Percentiles rank a stretch among this genome's conserved stretches.
phyloP scores from a whole-genome alignment of 1,140 invertebrate species.

The Aleiodes sp. region DNA sequence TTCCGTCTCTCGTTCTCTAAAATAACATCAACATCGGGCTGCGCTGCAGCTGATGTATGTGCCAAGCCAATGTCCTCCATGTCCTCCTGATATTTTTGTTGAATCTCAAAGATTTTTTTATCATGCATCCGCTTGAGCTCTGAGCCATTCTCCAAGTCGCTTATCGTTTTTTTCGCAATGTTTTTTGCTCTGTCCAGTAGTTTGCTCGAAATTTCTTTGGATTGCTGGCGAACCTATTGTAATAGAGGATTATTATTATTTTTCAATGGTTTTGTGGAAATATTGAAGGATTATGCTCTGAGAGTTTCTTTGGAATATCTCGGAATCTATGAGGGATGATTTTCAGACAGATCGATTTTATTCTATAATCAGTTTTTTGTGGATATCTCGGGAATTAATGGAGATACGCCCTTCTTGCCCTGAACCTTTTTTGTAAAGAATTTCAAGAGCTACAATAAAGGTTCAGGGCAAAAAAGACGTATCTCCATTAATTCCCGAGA shows the following conservation, averaged over 20 bases:
- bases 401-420: too few relatives aligned
- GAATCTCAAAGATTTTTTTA: slow-evolving; percentile 61
- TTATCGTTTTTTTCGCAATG: slow-evolving; percentile 57
- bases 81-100: slow-evolving; percentile 64
- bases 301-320: too few relatives aligned
- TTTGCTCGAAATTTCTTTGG: slow-evolving; percentile 65
- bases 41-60: slow-evolving; percentile 58
- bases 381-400: too few relatives aligned
- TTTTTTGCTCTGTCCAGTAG: slow-evolving; percentile 63
- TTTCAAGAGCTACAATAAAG: too few relatives aligned
- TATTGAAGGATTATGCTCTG: neutral
- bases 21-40: slow-evolving; percentile 54
- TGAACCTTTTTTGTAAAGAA: too few relatives aligned
- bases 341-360: too few relatives aligned
- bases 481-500: too few relatives aligned
- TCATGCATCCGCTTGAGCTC: slow-evolving; percentile 61
- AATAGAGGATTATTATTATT: neutral
- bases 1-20: slow-evolving; percentile 46
- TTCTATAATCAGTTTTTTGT: too few relatives aligned
- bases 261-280: neutral
- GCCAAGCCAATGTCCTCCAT: slow-evolving; percentile 65
- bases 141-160: slow-evolving; percentile 58
- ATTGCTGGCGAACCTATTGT: slow-evolving; percentile 67
- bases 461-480: too few relatives aligned
- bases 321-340: too few relatives aligned